Conservation (phyloP, 2,888 invertebrate genomes). For the Micropterix aruncella region DNA sequence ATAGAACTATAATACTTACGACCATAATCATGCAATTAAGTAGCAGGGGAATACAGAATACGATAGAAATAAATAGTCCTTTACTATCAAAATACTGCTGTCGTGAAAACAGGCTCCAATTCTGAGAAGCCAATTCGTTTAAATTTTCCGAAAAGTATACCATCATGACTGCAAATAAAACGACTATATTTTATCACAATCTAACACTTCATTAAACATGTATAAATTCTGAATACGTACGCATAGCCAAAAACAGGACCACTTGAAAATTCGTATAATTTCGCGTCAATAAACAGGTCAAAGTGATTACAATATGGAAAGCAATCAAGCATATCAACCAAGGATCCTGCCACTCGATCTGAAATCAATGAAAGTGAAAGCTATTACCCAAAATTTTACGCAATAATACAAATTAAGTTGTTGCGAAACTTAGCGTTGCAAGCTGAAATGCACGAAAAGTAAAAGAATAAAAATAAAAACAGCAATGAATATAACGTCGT, state of each 20-base stretch:
- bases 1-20: slow-evolving; percentile 45
- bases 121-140: slow-evolving; percentile 75
- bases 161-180: slow-evolving; percentile 53
- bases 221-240: slow-evolving; percentile 40
- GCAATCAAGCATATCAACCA: slow-evolving; percentile 67
- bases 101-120: slow-evolving; percentile 78
- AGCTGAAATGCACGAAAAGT: slow-evolving; percentile 1
- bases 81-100: slow-evolving; percentile 92
- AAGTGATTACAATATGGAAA: slow-evolving; percentile 64
- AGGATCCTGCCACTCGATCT: slow-evolving; percentile 86
- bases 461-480: background rate
- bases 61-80: slow-evolving; percentile 85
- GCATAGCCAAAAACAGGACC: slow-evolving; percentile 60
- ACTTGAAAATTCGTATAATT: slow-evolving; percentile 82
- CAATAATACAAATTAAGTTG: slow-evolving; percentile 3
- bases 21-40: slow-evolving; percentile 89
- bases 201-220: slow-evolving; percentile 2
- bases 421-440: slow-evolving; percentile 1
- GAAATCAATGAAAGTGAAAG: slow-evolving; percentile 19
- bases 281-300: slow-evolving; percentile 66
- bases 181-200: slow-evolving; percentile 1
- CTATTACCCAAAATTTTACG: slow-evolving; percentile 5
- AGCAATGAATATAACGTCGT: no score
- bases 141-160: slow-evolving; percentile 86
- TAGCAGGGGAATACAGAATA: slow-evolving; percentile 85